Evolutionary conservation across 37 sponge, comb jelly and placozoan species (phyloP).

Genomic region (Ephydatia muelleri): DNA sequence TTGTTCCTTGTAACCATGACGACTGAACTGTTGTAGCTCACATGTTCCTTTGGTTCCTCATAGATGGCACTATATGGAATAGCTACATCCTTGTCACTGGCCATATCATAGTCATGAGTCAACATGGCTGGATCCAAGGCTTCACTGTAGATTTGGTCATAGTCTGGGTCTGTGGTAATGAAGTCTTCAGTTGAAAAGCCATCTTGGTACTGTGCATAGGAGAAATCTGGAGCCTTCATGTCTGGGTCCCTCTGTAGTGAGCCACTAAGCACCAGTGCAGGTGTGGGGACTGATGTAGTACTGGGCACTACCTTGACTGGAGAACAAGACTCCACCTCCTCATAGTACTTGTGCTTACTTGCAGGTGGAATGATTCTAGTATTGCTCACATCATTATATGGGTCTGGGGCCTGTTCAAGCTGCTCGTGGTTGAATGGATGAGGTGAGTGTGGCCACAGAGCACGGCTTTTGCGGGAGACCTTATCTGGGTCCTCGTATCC

Average conservation of each 20-base stretch:
- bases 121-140: conserved; percentile 66
- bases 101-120: conserved; percentile 21
- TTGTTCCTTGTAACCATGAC: conserved; percentile 12
- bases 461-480: conserved; percentile 1
- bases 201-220: conserved; percentile 44
- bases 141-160: conserved; percentile 76
- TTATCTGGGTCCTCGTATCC: conserved; percentile 53
- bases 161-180: conserved; percentile 30
- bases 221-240: conserved; percentile 43
- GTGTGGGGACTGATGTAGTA: conserved; percentile 42
- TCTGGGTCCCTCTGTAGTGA: conserved; percentile 33
- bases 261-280: conserved; percentile 57
- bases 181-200: conserved; percentile 5
- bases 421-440: not conserved
- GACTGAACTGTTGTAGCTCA: not conserved
- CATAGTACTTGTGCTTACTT: not conserved
- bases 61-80: conserved; percentile 72
- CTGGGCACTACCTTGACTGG: not conserved
- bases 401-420: not conserved
- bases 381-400: conserved; percentile 51
- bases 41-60: conserved; percentile 37
- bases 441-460: not conserved
- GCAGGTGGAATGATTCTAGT: not conserved
- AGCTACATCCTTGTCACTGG: conserved; percentile 9
- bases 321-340: not conserved